These are phyloP conservation scores for Drosophila anomalata DNA, from an alignment of 2,888 invertebrate species.

Conservation along the genomic window DNA sequence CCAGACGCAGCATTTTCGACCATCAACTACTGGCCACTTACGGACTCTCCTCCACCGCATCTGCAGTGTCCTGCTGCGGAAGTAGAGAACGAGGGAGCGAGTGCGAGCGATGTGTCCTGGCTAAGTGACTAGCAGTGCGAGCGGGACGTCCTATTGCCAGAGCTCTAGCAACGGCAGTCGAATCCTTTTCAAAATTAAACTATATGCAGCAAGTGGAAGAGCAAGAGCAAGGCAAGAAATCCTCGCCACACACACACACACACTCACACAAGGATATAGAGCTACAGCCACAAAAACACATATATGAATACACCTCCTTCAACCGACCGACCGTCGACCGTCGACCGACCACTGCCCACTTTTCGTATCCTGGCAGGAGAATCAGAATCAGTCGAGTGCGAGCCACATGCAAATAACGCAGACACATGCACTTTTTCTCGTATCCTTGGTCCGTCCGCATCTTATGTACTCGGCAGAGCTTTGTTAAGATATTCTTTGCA, in stretches of 20 bases:
- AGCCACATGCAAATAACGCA: constrained; percentile 78
- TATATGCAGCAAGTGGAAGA: constrained; percentile 72
- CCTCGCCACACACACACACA: constrained; percentile 40
- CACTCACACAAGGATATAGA: constrained; percentile 15
- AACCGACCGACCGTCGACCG: background rate
- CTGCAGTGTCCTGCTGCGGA: constrained; percentile 46
- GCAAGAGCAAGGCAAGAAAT: constrained; percentile 68
- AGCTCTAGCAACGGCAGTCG: constrained; percentile 75
- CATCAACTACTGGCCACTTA: constrained; percentile 78
- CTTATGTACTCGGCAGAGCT: constrained; percentile 72
- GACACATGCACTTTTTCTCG: constrained; percentile 78
- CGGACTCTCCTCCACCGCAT: constrained; percentile 60
- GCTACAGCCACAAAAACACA: constrained; percentile 4
- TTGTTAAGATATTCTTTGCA: constrained; percentile 79
- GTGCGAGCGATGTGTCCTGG: constrained; percentile 44
- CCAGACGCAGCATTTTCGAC: constrained; percentile 79
- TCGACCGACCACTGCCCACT: constrained; percentile 17
- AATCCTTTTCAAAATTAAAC: constrained; percentile 79
- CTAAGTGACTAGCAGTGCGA: constrained; percentile 33
- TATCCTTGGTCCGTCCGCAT: constrained; percentile 58
- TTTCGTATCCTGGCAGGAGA: constrained; percentile 47
- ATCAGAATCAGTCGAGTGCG: constrained; percentile 62
- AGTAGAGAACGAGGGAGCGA: constrained; percentile 10
- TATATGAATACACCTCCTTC: constrained; percentile 27
- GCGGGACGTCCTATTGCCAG: constrained; percentile 51